A percentile compares a stretch with the other conserved stretches of the same genome.
phyloP scores from a whole-genome alignment of 2,113 vertebrate genomes.

The Antechinus stuartii region DNA sequence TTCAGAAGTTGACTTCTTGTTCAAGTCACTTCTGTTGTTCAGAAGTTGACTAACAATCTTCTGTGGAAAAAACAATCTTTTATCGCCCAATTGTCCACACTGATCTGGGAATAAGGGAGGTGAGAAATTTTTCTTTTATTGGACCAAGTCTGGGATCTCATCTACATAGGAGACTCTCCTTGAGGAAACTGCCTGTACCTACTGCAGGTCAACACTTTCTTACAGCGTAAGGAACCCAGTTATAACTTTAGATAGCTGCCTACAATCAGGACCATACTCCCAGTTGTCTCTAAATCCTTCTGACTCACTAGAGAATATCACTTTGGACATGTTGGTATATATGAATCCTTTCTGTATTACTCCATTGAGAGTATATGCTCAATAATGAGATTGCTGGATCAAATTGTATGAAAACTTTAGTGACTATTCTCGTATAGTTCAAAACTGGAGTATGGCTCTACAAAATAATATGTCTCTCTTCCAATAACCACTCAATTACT shows the following conservation, averaged over 20 bases:
- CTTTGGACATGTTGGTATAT: too few species aligned
- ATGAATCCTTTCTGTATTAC: too few species aligned
- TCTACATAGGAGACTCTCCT: background rate
- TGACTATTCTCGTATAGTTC: background rate
- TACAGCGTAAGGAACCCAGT: background rate
- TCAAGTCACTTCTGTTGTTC: background rate
- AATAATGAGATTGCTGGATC: background rate
- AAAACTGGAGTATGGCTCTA: background rate
- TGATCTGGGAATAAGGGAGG: background rate
- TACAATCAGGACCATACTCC: background rate
- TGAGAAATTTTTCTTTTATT: background rate
- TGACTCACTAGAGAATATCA: too few species aligned
- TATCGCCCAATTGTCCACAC: background rate
- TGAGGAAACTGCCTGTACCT: background rate
- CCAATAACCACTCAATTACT: background rate
- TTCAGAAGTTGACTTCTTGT: background rate
- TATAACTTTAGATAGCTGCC: background rate
- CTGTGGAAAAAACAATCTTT: background rate
- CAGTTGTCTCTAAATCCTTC: background rate
- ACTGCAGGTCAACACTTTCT: background rate
- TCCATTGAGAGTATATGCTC: too few species aligned
- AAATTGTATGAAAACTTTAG: background rate
- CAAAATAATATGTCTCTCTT: background rate
- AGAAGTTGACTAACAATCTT: too few species aligned
- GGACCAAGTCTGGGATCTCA: background rate